Evolutionary conservation across 2,113 vertebrate genomes (phyloP), one percentile per base, ranked within the genome.

Genomic region (Albula glossodonta): DNA sequence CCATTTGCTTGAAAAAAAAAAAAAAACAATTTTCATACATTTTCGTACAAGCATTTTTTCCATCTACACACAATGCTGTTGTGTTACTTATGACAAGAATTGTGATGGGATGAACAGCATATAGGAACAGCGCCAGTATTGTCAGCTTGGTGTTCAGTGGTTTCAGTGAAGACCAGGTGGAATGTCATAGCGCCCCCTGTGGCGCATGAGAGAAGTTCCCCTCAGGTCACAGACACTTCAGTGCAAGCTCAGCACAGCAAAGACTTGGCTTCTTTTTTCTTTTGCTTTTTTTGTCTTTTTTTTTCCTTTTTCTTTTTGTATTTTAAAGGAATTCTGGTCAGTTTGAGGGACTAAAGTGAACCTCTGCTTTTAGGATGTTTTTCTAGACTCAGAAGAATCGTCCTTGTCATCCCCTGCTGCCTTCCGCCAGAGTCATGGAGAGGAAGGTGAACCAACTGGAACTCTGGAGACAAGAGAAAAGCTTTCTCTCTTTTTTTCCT

Each of bases 291-390:
- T 11, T 74, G 48, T 60, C 50, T 83, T 56, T 12, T 7, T 25
- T 48, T 22, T 51, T 66, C 17, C 50, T 2, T 84, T n/a, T 81
- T 51, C 17, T 81, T 78, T 49, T 49, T 22, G 12, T 19, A 60
- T 81, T 78, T 31, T 50, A 51, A 87, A 74, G 50, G 10, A 84
- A 53, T 53, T 48, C 19, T 50, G 4, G 22, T 51, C 60, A 51
- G 19, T 41, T 52, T 66, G 11, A 84, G 60, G 86, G 66, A 84
- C 78, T 87, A 84, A 87, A 87, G 57, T 81, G 8, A 81, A 66
- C 51, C 83, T 84, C 50, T 87, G 52, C 83, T 81, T 87, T 87
- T 84, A 84, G 82, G 78, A 81, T 84, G 82, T 81, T 80, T 84
- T 81, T 87, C 57, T 84, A 87, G 86, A 56, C 57, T 70, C 57